Evolutionary conservation across 2,797 vertebrate species (phyloP), one percentile per base, ranked within the genome.

Genomic region (Sphenodon punctatus): DNA sequence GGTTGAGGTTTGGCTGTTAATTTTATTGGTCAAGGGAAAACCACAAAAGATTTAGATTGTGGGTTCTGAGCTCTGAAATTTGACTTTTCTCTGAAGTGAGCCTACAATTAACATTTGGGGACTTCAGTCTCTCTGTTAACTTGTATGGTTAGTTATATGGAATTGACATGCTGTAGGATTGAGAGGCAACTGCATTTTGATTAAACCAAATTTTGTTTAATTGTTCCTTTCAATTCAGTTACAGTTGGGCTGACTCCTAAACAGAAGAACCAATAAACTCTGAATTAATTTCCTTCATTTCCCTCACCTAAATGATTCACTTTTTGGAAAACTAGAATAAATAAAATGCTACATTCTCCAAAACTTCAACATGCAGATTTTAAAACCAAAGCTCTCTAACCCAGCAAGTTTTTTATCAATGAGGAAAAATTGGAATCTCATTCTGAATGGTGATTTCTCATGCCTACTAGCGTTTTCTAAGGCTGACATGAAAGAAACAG

Each of bases 401-500:
- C 11, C 72, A 82, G 63, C 51, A 78, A 60, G 45, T 66, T 78
- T 81, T 89, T n/a, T 87, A 90, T 88, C 80, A 82, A 82, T 48
- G 51, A 42, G 85, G 56, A 78, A 84, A 73, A 85, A 78, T 88
- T 70, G 65, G 34, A 55, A 66, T 63, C 68, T 72, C 32, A 71
- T 80, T 89, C 78, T 87, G 87, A 91, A 90, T 84, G 83, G 74
- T 88, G 77, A 88, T 86, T 7, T 2, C 56, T n/a, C 67, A 64
- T 67, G 83, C 82, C 88, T 87, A 90, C 77, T 5, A 17, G 92
- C 86, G 91, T 72, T 59, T 53, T 56, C 49, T 41, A 34, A 12
- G 80, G 70, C 32, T 86, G 78, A 82, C 88, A 87, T 82, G 32
- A 36, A 43, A 78, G 86, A 93, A 88, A 89, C 59, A 88, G 89